phyloP scores from a whole-genome alignment of 2,888 invertebrate genomes.

The Tetrapedia diversipes region DNA sequence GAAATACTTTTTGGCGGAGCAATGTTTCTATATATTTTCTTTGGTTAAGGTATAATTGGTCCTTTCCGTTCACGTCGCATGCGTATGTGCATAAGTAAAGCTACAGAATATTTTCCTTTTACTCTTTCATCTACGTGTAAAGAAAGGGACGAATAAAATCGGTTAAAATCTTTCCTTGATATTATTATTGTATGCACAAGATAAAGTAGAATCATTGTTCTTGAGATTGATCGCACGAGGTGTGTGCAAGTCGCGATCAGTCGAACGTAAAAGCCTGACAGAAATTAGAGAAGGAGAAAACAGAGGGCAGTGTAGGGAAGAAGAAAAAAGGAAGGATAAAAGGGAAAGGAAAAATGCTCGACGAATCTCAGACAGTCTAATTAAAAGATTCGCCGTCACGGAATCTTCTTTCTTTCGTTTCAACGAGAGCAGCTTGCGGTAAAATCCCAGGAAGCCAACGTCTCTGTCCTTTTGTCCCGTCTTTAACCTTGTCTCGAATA shows the following conservation, averaged over 20 bases:
- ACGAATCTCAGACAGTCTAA: constrained; percentile 71
- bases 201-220: neutral
- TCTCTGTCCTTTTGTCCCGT: constrained; percentile 51
- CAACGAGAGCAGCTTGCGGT: constrained; percentile 42
- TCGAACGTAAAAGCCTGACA: constrained; percentile 1
- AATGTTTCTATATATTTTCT: neutral
- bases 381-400: constrained; percentile 68
- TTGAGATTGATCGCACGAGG: neutral
- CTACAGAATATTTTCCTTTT: no score
- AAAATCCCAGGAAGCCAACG: constrained; percentile 58
- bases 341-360: constrained; percentile 58
- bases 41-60: neutral
- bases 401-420: constrained; percentile 49
- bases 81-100: neutral
- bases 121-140: no score
- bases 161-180: no score
- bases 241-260: constrained; percentile 8
- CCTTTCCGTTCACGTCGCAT: neutral
- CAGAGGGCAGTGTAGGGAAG: constrained; percentile 30
- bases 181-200: no score
- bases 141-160: no score
- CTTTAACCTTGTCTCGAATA: constrained; percentile 43
- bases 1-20: neutral
- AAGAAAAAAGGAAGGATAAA: neutral
- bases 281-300: constrained; percentile 4